Evolutionary conservation across 2,888 invertebrate genomes (phyloP).

Genomic region (Escarpia spicata): DNA sequence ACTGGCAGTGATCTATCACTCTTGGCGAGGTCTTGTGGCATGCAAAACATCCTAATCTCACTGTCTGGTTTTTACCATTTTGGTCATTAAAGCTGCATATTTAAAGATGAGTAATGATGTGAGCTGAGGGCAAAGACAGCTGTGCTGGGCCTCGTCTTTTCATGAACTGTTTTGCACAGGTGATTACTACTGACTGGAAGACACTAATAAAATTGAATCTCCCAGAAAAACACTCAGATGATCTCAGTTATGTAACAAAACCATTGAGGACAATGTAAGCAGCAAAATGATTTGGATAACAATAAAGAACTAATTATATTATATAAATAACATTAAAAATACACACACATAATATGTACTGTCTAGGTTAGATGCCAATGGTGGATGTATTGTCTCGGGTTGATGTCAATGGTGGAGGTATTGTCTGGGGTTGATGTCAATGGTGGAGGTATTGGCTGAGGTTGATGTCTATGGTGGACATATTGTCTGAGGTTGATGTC

Average conservation of each 20-base stretch:
- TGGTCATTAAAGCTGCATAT: background rate
- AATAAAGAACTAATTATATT: background rate
- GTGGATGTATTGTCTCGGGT: no score
- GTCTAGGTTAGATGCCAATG: no score
- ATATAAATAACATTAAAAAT: background rate
- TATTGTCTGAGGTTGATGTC: no score
- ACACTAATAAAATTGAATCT: slow-evolving; percentile 3
- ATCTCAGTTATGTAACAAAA: background rate
- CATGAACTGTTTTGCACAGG: background rate
- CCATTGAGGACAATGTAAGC: no score
- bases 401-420: no score
- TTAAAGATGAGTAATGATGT: background rate
- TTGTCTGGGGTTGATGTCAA: no score
- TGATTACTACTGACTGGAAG: background rate
- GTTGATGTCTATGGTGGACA: no score
- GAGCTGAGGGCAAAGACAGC: background rate
- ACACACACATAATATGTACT: no score
- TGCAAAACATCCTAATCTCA: background rate
- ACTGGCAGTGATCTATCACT: background rate
- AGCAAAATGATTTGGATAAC: background rate
- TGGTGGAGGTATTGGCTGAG: no score
- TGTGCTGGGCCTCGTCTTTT: background rate
- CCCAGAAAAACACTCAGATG: background rate
- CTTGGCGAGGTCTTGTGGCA: background rate
- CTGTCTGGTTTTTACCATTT: background rate